phyloP scores from a whole-genome alignment of 2,113 vertebrate species.

The Cyphomyrus discorhynchus region DNA sequence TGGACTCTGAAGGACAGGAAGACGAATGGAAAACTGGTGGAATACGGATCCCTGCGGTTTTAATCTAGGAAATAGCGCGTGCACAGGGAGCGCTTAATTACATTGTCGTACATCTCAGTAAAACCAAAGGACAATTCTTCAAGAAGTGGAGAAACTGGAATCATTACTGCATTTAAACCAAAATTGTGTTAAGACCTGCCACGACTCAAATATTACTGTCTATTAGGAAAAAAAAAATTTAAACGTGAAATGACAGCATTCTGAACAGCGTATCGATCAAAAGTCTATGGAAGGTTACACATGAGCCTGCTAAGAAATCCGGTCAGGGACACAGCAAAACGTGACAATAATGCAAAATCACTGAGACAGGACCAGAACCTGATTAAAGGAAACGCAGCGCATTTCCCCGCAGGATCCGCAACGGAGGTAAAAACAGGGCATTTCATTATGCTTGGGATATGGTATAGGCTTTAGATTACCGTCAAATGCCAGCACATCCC shows the following conservation, averaged over 20 bases:
- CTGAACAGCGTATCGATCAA: neutral
- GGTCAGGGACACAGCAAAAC: neutral
- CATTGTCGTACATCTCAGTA: neutral
- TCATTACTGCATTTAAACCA: neutral
- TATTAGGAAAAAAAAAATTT: neutral
- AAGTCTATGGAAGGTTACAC: neutral
- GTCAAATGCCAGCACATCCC: neutral
- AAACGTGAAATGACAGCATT: neutral
- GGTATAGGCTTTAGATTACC: neutral
- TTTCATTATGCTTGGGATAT: neutral
- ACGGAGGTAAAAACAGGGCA: neutral
- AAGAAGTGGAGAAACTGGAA: neutral
- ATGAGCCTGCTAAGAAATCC: neutral
- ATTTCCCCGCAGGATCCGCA: neutral
- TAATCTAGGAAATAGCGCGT: neutral
- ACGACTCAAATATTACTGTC: neutral
- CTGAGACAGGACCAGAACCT: neutral
- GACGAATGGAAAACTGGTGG: neutral
- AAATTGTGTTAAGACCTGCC: neutral
- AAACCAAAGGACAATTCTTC: neutral
- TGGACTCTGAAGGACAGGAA: neutral
- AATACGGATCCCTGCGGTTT: neutral
- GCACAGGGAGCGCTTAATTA: neutral
- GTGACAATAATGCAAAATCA: neutral
- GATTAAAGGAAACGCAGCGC: constrained; percentile 4